phyloP scores from a whole-genome alignment of 2,888 invertebrate genomes.

The Harpagoxenus sublaevis region DNA sequence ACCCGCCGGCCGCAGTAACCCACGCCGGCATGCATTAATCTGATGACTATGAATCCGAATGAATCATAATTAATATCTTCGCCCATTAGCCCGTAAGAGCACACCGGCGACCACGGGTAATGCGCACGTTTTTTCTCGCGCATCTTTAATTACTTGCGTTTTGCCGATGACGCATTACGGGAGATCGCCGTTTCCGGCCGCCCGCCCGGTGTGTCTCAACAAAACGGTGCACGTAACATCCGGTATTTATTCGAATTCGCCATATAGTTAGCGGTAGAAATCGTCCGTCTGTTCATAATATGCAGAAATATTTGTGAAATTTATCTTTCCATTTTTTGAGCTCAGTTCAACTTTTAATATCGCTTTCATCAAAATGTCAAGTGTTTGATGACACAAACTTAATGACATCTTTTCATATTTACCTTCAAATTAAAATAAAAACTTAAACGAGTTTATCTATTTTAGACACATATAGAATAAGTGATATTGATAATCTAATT shows the following conservation, averaged over 20 bases:
- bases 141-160: slow-evolving; percentile 71
- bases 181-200: slow-evolving; percentile 35
- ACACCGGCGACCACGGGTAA: slow-evolving; percentile 59
- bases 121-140: slow-evolving; percentile 59
- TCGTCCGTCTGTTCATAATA: neutral
- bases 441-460: neutral
- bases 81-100: slow-evolving; percentile 74
- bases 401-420: neutral
- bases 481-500: neutral
- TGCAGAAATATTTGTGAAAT: neutral
- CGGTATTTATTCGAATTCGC: slow-evolving; percentile 38
- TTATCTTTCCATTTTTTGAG: neutral
- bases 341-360: neutral
- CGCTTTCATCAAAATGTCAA: neutral
- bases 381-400: neutral
- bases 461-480: neutral
- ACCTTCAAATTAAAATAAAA: neutral
- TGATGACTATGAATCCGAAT: slow-evolving; percentile 76
- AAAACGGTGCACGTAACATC: slow-evolving; percentile 27
- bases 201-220: neutral
- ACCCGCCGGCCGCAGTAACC: slow-evolving; percentile 59
- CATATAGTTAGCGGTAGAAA: neutral
- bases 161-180: slow-evolving; percentile 55
- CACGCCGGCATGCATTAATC: slow-evolving; percentile 77
- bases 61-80: slow-evolving; percentile 79